Percentiles rank a stretch among this genome's conserved stretches.
Evolutionary conservation across 2,888 invertebrate species (phyloP).

Genomic region (Archaeoteleia sp.): DNA sequence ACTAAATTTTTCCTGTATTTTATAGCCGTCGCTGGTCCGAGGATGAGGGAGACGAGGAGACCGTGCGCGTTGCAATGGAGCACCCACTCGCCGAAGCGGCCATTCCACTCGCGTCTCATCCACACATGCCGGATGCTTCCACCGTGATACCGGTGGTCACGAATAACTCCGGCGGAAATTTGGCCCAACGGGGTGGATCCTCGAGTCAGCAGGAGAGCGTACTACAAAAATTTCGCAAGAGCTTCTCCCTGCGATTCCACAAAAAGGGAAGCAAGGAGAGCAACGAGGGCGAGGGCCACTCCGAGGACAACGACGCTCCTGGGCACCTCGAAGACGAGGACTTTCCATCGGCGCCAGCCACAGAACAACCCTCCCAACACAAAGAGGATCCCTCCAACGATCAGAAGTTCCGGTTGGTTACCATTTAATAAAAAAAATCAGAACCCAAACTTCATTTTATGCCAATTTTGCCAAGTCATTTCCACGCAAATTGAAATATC

Average conservation of each 20-base stretch:
- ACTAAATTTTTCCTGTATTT: too few species aligned
- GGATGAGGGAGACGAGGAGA: conserved; percentile 64
- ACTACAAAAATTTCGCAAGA: conserved; percentile 83
- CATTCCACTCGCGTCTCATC: conserved; percentile 65
- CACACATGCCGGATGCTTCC: conserved; percentile 62
- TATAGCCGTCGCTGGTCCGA: conserved; percentile 68
- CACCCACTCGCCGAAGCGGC: conserved; percentile 68
- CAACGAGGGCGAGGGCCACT: conserved; percentile 72
- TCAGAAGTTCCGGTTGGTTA: conserved; percentile 70
- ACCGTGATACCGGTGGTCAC: conserved; percentile 33
- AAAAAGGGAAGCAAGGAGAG: conserved; percentile 77
- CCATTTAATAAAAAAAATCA: conserved; percentile 30
- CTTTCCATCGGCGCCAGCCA: conserved; percentile 44
- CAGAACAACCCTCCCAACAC: conserved; percentile 62
- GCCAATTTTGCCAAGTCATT: conserved; percentile 29
- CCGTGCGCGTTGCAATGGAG: conserved; percentile 63
- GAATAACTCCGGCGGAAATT: conserved; percentile 53
- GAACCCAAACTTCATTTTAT: conserved; percentile 31
- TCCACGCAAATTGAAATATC: too few species aligned
- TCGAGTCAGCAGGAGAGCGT: conserved; percentile 77
- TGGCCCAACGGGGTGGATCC: conserved; percentile 52
- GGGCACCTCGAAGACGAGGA: conserved; percentile 58
- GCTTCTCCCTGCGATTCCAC: conserved; percentile 80
- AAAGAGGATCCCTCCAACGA: conserved; percentile 67
- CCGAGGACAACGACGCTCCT: conserved; percentile 72